These are phyloP conservation scores for Cataglyphis livida DNA, from an alignment of 2,888 invertebrate genomes.

Conservation along the genomic window DNA sequence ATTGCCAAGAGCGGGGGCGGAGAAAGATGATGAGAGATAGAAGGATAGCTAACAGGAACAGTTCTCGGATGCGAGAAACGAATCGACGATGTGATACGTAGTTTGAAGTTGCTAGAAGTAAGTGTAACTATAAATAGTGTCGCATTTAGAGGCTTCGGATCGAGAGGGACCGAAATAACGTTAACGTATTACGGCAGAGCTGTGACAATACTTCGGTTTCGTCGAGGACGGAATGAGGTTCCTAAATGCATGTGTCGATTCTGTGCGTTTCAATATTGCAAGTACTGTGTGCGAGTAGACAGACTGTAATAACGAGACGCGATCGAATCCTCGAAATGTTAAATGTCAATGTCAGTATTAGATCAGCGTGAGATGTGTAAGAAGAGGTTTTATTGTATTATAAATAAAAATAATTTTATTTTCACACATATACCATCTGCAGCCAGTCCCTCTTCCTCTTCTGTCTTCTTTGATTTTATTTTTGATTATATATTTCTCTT, in stretches of 20 bases:
- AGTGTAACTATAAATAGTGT: conserved; percentile 37
- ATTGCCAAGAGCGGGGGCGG: neutral
- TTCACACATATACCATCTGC: conserved; percentile 16
- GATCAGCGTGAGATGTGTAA: conserved; percentile 29
- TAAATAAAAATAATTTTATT: conserved; percentile 51
- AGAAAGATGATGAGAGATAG: neutral
- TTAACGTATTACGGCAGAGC: conserved; percentile 22
- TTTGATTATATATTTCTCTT: neutral
- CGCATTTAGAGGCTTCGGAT: conserved; percentile 19
- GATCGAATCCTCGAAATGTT: conserved; percentile 2
- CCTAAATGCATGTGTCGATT: conserved; percentile 39
- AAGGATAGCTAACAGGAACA: neutral
- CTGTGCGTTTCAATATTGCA: conserved; percentile 8
- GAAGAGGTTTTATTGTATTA: conserved; percentile 33
- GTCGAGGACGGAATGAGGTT: conserved; percentile 32
- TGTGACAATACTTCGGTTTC: conserved; percentile 9
- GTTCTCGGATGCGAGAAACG: conserved; percentile 16
- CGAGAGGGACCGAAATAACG: conserved; percentile 49
- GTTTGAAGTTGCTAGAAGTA: conserved; percentile 43
- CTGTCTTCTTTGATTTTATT: neutral
- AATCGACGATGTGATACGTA: conserved; percentile 52
- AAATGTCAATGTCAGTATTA: conserved; percentile 5
- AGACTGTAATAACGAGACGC: conserved; percentile 19
- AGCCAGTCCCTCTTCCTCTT: neutral
- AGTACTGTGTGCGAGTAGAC: conserved; percentile 22